Evolutionary conservation across 1,140 invertebrate species (phyloP).

Genomic region (Meloidogyne exigua): DNA sequence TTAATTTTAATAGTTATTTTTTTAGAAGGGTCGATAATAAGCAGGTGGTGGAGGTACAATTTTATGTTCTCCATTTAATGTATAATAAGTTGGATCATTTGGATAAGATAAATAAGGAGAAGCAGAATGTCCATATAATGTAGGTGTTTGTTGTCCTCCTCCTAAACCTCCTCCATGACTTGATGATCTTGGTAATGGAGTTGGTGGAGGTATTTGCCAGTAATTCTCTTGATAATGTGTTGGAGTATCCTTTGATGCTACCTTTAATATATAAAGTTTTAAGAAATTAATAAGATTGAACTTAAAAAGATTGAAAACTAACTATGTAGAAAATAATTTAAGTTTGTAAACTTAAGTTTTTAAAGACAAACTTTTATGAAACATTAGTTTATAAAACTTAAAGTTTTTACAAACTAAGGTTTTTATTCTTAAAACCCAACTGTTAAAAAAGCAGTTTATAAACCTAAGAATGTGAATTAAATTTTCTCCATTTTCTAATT

Average conservation of each 20-base stretch:
- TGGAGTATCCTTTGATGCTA: slow-evolving; percentile 57
- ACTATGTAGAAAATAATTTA: slow-evolving; percentile 19
- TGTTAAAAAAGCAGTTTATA: too few species aligned
- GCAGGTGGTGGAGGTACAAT: slow-evolving; percentile 42
- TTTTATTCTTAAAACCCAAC: too few species aligned
- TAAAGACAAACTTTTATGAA: not conserved
- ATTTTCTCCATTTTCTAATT: too few species aligned
- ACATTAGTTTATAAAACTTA: too few species aligned
- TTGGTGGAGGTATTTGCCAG: slow-evolving; percentile 38
- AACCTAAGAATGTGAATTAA: too few species aligned
- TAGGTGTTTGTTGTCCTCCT: not conserved
- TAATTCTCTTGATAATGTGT: slow-evolving; percentile 46
- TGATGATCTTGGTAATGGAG: slow-evolving; percentile 10
- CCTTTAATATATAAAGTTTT: slow-evolving; percentile 36
- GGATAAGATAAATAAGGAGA: slow-evolving; percentile 56
- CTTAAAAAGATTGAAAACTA: too few species aligned
- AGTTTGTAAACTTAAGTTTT: not conserved
- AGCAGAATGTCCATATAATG: not conserved
- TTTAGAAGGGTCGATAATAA: slow-evolving; percentile 26
- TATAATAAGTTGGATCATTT: slow-evolving; percentile 60
- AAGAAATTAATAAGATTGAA: too few species aligned
- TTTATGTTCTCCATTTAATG: slow-evolving; percentile 58
- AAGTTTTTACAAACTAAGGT: too few species aligned
- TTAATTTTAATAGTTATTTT: too few species aligned
- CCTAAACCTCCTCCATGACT: not conserved